Base-by-base conservation (phyloP, 2,888 invertebrate species). In the Phania funesta region DNA sequence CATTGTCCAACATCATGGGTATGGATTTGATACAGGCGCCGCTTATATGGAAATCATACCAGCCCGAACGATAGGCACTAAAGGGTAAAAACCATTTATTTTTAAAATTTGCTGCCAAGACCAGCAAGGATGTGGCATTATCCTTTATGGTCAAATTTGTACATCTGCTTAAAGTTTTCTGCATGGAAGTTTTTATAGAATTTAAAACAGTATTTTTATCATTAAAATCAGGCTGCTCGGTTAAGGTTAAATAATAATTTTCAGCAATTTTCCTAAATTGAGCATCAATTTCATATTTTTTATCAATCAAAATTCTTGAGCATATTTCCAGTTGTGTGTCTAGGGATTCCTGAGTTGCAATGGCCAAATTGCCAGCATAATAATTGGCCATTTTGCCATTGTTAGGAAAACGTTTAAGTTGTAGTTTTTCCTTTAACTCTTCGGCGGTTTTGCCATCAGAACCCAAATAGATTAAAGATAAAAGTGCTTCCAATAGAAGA, bases 381-480 rank as follows among this genome's bases (percentile, higher is more conserved):
- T 86, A 87, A 7, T 87, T 87, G 18, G 89, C 89, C 87, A 90
- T 87, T 79, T 87, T 87, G 3, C 86, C 85, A 76, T 88, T 87
- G 32, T 88, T 83, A 29, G 87, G 85, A 6, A 88, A 87, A 20
- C 87, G 84, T 67, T 86, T 84, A 26, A 89, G 83, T 22, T 87
- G 83, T 29, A 90, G 48, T 13, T 84, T 67, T 3, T 84, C 75
- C 64, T 87, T 86, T 26, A 90, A 60, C 22, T 90, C 87, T 64
- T 87, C 87, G 0, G 90, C 90, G 0, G 90, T 89, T 50, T 89
- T 83, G 0, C 94, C 94, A 41, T 92, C 92, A 0, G 96, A 93
- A 1, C 95, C 96, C 88, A 96, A 94, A 81, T 93, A 94, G 1
- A 96, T 91, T 84, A 96, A 92, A 0, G 94, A 94, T 75, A 96